Evolutionary conservation across 2,797 vertebrate genomes (phyloP).

Genomic region (Lacerta viridis): DNA sequence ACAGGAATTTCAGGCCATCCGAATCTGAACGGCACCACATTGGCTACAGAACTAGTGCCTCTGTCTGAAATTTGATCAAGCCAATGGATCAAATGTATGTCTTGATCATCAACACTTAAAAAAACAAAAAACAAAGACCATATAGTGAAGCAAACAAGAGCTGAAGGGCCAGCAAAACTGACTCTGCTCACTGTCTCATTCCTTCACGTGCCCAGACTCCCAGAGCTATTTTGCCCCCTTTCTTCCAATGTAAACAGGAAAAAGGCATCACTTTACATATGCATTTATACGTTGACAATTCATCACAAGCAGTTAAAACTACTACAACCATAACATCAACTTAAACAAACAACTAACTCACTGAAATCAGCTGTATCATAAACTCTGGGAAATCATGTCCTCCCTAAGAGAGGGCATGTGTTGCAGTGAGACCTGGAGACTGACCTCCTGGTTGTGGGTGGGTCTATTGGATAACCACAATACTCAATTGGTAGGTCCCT

Average conservation of each 20-base stretch:
- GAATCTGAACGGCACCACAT: too few relatives aligned
- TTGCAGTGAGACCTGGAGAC: too few relatives aligned
- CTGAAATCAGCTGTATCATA: neutral
- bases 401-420: too few relatives aligned
- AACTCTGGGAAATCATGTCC: neutral
- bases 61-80: neutral
- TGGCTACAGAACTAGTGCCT: too few relatives aligned
- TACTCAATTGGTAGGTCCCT: too few relatives aligned
- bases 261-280: too few relatives aligned
- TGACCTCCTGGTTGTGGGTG: too few relatives aligned
- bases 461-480: too few relatives aligned
- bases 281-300: neutral
- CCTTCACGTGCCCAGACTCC: neutral
- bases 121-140: neutral
- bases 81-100: neutral
- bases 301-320: neutral
- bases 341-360: neutral
- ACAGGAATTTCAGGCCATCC: too few relatives aligned
- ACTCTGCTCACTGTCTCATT: neutral
- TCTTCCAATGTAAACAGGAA: neutral
- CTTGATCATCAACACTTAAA: neutral
- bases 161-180: neutral
- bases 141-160: too few relatives aligned
- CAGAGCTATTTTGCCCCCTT: neutral
- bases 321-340: too few relatives aligned